Evolutionary conservation across 1,140 invertebrate genomes (phyloP).

Genomic region (Drosophila subobscura): DNA sequence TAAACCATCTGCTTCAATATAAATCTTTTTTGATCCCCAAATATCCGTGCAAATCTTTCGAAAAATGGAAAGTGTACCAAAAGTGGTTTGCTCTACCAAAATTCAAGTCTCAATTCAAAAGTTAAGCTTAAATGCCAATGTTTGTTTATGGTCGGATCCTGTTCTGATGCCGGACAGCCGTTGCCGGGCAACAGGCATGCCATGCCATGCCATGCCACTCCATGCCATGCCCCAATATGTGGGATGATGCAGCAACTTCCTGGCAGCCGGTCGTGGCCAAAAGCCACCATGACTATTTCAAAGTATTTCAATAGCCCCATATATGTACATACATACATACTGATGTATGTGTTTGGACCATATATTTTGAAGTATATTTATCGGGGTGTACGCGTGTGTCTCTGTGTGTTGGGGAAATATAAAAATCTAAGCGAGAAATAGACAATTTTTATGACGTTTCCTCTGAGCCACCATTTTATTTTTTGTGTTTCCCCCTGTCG

Average conservation of each 20-base stretch:
- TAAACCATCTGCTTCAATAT: too few relatives aligned
- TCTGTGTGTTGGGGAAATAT: neutral
- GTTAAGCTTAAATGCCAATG: neutral
- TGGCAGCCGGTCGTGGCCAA: conserved; percentile 23
- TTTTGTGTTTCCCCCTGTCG: neutral
- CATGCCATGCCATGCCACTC: neutral
- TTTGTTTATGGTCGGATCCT: neutral
- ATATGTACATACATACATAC: neutral
- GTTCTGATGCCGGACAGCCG: neutral
- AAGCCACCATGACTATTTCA: conserved; percentile 11
- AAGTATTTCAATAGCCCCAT: conserved; percentile 14
- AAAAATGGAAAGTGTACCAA: too few relatives aligned
- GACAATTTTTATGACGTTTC: conserved; percentile 53
- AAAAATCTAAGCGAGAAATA: conserved; percentile 37
- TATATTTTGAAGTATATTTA: conserved; percentile 17
- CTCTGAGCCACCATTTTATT: conserved; percentile 30
- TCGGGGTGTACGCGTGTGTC: conserved; percentile 4
- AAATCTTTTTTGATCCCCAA: too few relatives aligned
- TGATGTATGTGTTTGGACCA: neutral
- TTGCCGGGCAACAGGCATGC: conserved; percentile 27
- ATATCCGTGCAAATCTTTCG: neutral
- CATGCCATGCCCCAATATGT: neutral
- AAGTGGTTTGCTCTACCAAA: neutral
- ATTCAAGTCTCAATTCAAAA: neutral
- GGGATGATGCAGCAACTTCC: conserved; percentile 19